A percentile compares a stretch with the other conserved stretches of the same genome.
phyloP scores from a whole-genome alignment of 2,888 invertebrate species.

The Calliphora vomitoria region DNA sequence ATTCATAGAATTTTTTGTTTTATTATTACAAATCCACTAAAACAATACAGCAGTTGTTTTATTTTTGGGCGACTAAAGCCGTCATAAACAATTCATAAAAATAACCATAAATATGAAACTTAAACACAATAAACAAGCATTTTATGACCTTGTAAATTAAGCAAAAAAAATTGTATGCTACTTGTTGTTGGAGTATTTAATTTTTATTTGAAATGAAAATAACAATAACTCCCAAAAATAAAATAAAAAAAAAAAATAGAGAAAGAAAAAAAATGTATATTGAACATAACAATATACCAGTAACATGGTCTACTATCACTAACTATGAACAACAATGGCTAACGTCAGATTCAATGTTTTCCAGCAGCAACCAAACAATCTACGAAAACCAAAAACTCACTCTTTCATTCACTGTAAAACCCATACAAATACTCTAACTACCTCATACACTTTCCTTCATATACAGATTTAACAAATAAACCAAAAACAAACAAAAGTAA shows the following conservation, averaged over 20 bases:
- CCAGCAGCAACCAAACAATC: slow-evolving; percentile 17
- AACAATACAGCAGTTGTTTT: not conserved
- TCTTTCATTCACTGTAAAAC: not conserved
- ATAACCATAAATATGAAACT: slow-evolving; percentile 63
- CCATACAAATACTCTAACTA: not conserved
- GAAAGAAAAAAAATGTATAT: slow-evolving; percentile 26
- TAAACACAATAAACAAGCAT: slow-evolving; percentile 60
- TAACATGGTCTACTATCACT: slow-evolving; percentile 37
- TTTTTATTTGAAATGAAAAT: slow-evolving; percentile 31
- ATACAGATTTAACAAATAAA: not conserved
- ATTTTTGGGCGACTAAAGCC: slow-evolving; percentile 8
- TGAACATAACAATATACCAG: slow-evolving; percentile 56
- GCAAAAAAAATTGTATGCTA: not conserved
- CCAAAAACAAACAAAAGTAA: no score
- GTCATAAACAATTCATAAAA: slow-evolving; percentile 67
- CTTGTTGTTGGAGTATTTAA: slow-evolving; percentile 21
- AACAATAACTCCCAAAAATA: not conserved
- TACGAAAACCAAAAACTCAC: not conserved
- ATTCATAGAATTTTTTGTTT: not conserved
- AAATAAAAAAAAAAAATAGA: slow-evolving; percentile 11
- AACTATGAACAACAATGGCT: not conserved
- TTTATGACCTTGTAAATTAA: slow-evolving; percentile 65
- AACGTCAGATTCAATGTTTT: not conserved
- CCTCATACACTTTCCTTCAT: not conserved
- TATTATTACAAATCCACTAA: not conserved